Base-by-base conservation (phyloP, 2,888 invertebrate genomes). In the Seira musarum region DNA sequence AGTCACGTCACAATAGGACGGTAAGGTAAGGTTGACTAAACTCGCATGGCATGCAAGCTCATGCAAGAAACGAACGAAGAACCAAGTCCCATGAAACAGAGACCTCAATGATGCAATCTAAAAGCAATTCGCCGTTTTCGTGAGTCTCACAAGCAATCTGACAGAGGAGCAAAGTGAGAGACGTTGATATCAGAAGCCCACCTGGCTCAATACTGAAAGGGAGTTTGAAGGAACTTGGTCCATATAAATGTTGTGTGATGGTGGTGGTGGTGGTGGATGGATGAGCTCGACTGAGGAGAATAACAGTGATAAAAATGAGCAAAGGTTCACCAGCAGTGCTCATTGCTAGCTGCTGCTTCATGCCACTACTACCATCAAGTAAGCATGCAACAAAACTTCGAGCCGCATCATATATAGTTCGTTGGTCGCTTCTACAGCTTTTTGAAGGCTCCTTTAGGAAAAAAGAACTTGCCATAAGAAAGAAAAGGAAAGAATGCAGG, bases 131-230 rank as follows among this genome's bases (percentile, higher is more conserved):
- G 6, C n/a, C 10, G 57, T 57, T 57, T 40, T 57, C 57, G 57
- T 57, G 57, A 57, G 57, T 57, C 57, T 57, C 57, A 46, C 13
- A 13, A 46, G 46, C 17, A 65, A 65, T 64, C 24, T 22, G 40
- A 49, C 61, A 35, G 63, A 71, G 63, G 65, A 64, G 61, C 68
- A 67, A 63, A 69, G 64, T n/a, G 70, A 49, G 70, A 67, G 68
- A 77, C 46, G 81, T 82, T 75, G 82, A 74, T 74, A 65, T 75
- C 79, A 79, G 74, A 63, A 82, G 82, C 80, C 80, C 82, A 82
- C 82, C 82, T 82, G 82, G 76, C 80, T 76, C 82, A 82, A 53
- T 66, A 82, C 82, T 82, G 82, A 80, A 80, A 80, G 80, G 71
- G 69, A 76, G 64, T 53, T 64, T 73, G 76, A 67, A 67, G 69